A percentile compares a stretch with the other conserved stretches of the same genome.
These are phyloP conservation scores for Myanophis thanlyinensis DNA, from an alignment of 2,113 vertebrate genomes.

Conservation along the genomic window DNA sequence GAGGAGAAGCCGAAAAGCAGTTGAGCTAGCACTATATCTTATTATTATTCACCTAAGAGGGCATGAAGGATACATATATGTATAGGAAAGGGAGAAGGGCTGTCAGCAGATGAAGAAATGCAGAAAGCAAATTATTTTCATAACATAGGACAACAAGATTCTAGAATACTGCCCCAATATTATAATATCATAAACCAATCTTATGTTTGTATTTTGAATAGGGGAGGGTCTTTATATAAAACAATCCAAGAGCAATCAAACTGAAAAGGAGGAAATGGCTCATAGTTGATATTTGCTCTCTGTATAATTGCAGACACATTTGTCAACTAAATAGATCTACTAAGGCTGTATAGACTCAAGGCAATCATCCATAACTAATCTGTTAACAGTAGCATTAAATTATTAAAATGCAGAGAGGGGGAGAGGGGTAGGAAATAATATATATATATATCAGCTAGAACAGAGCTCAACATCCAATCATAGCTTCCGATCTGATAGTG, in stretches of 20 bases:
- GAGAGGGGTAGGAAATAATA: not conserved
- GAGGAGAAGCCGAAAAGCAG: not conserved
- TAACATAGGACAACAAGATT: not conserved
- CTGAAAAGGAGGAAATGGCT: conserved; percentile 1
- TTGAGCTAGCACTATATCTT: not conserved
- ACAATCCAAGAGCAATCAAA: conserved; percentile 26
- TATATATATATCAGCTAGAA: not conserved
- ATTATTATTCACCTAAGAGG: not conserved
- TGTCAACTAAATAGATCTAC: conserved; percentile 19
- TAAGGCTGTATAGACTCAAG: not conserved
- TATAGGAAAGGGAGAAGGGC: too few relatives aligned
- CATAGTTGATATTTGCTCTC: not conserved
- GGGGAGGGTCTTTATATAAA: not conserved
- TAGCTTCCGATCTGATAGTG: not conserved
- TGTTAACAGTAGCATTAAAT: not conserved
- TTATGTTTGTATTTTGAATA: not conserved
- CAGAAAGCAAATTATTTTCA: not conserved
- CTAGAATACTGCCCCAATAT: not conserved
- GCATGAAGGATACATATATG: not conserved
- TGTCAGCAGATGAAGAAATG: not conserved
- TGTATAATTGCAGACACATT: conserved; percentile 11
- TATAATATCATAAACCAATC: not conserved
- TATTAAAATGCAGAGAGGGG: not conserved
- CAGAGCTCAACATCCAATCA: not conserved
- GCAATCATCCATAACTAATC: not conserved